These are phyloP conservation scores for Tortrix viridana DNA, from an alignment of 2,888 invertebrate genomes.

Conservation along the genomic window DNA sequence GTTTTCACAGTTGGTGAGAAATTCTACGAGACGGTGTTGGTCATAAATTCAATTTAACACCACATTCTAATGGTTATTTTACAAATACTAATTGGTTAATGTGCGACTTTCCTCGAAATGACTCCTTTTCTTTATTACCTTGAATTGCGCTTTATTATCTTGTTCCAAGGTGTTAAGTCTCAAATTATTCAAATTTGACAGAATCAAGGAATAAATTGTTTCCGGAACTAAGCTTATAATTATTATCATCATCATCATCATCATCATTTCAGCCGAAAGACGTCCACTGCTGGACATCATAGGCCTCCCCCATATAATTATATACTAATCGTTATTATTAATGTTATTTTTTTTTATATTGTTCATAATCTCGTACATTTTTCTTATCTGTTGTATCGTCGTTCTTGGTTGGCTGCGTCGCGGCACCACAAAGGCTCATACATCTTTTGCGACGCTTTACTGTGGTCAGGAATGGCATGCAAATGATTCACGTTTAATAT, in stretches of 20 bases:
- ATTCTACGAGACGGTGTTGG: constrained; percentile 51
- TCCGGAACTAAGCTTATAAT: too few relatives aligned
- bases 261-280: too few relatives aligned
- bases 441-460: constrained; percentile 41
- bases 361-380: constrained; percentile 23
- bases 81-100: constrained; percentile 30
- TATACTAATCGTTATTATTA: constrained; percentile 14
- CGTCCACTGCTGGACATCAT: too few relatives aligned
- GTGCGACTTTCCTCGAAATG: constrained; percentile 26
- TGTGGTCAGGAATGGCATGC: constrained; percentile 43
- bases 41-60: constrained; percentile 51
- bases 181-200: background rate
- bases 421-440: constrained; percentile 46
- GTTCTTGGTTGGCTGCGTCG: constrained; percentile 41
- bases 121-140: constrained; percentile 42
- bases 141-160: constrained; percentile 28
- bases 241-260: too few relatives aligned
- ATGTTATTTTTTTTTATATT: constrained; percentile 21
- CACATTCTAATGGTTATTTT: constrained; percentile 22
- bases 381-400: constrained; percentile 31
- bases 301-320: too few relatives aligned
- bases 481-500: constrained; percentile 42
- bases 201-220: background rate
- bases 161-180: background rate
- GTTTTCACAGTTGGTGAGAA: constrained; percentile 49